Conservation (phyloP, 2,888 invertebrate genomes). For the Nomada hirtipes region DNA sequence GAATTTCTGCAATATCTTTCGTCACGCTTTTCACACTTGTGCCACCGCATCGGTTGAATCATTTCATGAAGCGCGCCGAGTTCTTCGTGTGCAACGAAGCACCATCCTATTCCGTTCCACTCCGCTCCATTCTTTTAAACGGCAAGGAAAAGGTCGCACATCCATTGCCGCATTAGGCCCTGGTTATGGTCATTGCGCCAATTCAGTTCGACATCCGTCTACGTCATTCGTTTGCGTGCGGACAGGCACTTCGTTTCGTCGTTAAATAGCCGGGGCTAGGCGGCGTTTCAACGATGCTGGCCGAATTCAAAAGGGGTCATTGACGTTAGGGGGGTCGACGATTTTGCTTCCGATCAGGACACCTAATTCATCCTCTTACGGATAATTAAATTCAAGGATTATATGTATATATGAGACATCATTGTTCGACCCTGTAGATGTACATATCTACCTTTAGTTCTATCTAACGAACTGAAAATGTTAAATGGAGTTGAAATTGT, state of each 20-base stretch:
- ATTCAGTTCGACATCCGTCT: constrained; percentile 76
- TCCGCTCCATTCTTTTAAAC: constrained; percentile 46
- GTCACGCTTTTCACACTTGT: constrained; percentile 2
- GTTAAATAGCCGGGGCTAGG: constrained; percentile 51
- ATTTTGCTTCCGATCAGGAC: constrained; percentile 1
- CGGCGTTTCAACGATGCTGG: constrained; percentile 31
- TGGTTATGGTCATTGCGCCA: constrained; percentile 74
- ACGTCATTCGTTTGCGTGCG: constrained; percentile 71
- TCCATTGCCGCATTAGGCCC: constrained; percentile 64
- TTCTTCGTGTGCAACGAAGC: constrained; percentile 10
- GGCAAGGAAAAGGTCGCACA: constrained; percentile 71
- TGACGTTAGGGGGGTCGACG: constrained; percentile 6
- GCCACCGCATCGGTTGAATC: not conserved
- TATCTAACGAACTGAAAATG: not conserved
- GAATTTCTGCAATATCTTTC: not conserved
- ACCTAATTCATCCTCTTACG: not conserved
- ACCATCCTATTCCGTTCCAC: constrained; percentile 6
- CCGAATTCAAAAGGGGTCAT: constrained; percentile 38
- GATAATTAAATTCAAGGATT: not conserved
- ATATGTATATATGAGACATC: not conserved
- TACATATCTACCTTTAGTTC: not conserved
- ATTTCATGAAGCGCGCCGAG: not conserved
- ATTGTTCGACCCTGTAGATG: not conserved
- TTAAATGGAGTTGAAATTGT: not conserved
- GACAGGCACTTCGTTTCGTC: constrained; percentile 70